These are phyloP conservation scores for Melipona quadrifasciata DNA, from an alignment of 1,140 invertebrate species.

Conservation along the genomic window DNA sequence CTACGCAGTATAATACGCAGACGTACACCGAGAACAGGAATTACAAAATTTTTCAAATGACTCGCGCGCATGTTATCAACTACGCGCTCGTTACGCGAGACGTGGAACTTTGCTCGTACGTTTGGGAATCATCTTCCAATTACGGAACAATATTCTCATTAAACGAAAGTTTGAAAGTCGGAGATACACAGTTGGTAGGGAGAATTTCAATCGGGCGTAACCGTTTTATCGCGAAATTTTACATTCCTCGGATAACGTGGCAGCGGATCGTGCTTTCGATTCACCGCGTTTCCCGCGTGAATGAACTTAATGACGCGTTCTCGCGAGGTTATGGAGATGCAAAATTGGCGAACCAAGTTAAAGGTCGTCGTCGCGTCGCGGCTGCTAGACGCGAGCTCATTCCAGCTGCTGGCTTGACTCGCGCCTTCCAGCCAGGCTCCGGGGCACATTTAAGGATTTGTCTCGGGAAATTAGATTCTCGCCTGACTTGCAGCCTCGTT, in stretches of 20 bases:
- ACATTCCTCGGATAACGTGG: constrained; percentile 24
- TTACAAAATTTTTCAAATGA: background rate
- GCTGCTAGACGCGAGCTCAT: constrained; percentile 70
- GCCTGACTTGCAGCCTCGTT: constrained; percentile 77
- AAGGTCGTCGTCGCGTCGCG: constrained; percentile 64
- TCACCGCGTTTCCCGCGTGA: constrained; percentile 62
- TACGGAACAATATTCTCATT: background rate
- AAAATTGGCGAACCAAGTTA: constrained; percentile 69
- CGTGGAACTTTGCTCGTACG: background rate
- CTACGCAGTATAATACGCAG: background rate
- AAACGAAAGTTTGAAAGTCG: constrained; percentile 4
- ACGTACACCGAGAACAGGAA: too few relatives aligned
- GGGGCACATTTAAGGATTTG: constrained; percentile 80
- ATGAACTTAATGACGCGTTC: constrained; percentile 68
- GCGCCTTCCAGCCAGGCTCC: constrained; percentile 71
- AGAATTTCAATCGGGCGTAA: constrained; percentile 39
- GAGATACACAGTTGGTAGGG: background rate
- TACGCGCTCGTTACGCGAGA: background rate
- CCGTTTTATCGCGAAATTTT: constrained; percentile 53
- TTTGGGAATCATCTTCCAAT: background rate
- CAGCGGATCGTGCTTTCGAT: constrained; percentile 50
- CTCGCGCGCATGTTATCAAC: background rate
- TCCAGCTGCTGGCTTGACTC: constrained; percentile 62
- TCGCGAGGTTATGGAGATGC: constrained; percentile 63
- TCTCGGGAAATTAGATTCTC: constrained; percentile 82